Evolutionary conservation across 2,888 invertebrate genomes (phyloP), one percentile per base, ranked within the genome.

Genomic region (Mimachlamys varia): DNA sequence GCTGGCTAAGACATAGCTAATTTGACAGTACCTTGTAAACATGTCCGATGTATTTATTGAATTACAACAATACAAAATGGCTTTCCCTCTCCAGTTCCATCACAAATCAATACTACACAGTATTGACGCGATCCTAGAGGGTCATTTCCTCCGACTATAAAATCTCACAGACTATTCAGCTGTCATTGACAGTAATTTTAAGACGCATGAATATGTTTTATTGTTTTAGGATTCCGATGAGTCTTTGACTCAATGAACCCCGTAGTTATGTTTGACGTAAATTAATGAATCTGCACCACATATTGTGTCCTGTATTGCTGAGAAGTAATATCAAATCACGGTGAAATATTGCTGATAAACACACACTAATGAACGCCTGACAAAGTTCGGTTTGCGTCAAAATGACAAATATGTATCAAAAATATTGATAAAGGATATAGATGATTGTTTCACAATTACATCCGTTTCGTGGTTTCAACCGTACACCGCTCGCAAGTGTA

Each of bases 31-130:
- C 22, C 27, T 33, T 76, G 33, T 44, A 44, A 44, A 44, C 44
- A 44, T 76, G 76, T 76, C 2, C 76, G 1, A 12, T 33, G 33
- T 33, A 22, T 33, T 76, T 27, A 76, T 76, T 76, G 27, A 33
- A 76, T 76, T 76, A 33, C 76, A 76, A 76, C 33, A 76, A 76
- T 76, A 76, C 33, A 76, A 27, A 76, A 76, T 76, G 76, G 33
- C 76, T 27, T 12, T 27, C 13, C 5, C 76, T 15, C 1, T 27
- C 76, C 27, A 27, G 10, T 33, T 1, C 76, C 10, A 76, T 76
- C 33, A 76, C 19, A 76, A 76, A 76, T 76, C 76, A 76, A 76
- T 76, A 76, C 33, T 76, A 5, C 15, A 1, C 27, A 2, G 33
- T 76, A 76, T 76, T 76, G 76, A 76, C 76, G 27, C 33, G 19